Conservation (phyloP, 2,888 invertebrate species). For the Zootermopsis nevadensis region DNA sequence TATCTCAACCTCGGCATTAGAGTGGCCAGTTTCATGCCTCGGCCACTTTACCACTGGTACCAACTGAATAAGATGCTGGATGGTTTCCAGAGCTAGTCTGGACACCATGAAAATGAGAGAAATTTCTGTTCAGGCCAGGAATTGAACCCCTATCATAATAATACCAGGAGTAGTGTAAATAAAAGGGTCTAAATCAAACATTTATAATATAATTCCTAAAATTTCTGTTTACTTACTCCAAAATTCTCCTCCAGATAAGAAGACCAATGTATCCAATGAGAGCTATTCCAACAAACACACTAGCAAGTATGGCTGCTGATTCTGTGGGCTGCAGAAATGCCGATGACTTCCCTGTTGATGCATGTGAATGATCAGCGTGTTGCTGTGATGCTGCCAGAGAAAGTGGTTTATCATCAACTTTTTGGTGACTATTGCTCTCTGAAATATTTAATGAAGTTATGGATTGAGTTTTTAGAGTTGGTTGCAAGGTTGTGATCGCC, state of each 20-base stretch:
- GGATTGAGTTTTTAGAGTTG: not conserved
- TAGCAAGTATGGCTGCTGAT: constrained; percentile 52
- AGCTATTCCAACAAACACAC: constrained; percentile 59
- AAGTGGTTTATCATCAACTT: constrained; percentile 9
- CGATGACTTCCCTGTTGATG: constrained; percentile 31
- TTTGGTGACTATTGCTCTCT: constrained; percentile 10
- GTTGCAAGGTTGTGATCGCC: not conserved
- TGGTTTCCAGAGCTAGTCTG: no score
- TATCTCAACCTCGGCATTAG: no score
- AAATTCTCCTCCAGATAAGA: constrained; percentile 62
- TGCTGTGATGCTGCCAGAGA: constrained; percentile 29
- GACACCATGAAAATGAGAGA: no score
- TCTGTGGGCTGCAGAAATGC: constrained; percentile 51
- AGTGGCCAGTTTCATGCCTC: no score
- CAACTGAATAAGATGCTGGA: no score
- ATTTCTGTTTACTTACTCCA: constrained; percentile 61
- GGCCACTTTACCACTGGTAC: no score
- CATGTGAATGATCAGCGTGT: constrained; percentile 40
- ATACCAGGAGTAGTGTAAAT: no score
- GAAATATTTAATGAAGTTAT: constrained; percentile 28
- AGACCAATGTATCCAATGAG: constrained; percentile 62
- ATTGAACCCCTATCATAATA: no score
- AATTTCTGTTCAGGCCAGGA: no score
- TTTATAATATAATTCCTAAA: no score
- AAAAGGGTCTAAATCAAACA: no score